Evolutionary conservation across 2,888 invertebrate genomes (phyloP).

Genomic region (Tenthredo livida): DNA sequence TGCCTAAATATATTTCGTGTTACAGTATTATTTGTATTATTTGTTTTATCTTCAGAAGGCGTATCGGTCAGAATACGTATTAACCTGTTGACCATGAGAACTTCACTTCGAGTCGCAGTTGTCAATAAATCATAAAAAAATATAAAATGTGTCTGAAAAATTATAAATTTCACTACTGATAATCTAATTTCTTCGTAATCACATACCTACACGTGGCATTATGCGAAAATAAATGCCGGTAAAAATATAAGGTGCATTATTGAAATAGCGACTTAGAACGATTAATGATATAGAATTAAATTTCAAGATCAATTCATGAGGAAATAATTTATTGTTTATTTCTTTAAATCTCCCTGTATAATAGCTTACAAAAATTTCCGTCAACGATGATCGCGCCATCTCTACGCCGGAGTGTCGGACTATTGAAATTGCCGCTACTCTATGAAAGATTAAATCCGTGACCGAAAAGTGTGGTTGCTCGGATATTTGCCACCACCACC

Average conservation of each 20-base stretch:
- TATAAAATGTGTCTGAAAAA: slow-evolving; percentile 1
- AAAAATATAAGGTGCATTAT: neutral
- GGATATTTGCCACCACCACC: slow-evolving; percentile 41
- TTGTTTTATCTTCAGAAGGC: neutral
- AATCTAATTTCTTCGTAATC: neutral
- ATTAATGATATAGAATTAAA: neutral
- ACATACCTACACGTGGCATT: neutral
- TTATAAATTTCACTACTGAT: neutral
- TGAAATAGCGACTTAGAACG: neutral
- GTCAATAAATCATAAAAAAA: neutral
- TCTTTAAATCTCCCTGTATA: neutral
- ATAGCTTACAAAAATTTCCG: neutral
- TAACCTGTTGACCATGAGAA: neutral
- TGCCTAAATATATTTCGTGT: neutral
- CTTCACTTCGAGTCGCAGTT: neutral
- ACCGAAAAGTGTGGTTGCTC: slow-evolving; percentile 20
- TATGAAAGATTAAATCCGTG: slow-evolving; percentile 2
- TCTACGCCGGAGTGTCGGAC: neutral
- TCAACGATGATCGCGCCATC: neutral
- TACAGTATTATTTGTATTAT: neutral
- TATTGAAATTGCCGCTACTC: neutral
- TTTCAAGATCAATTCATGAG: neutral
- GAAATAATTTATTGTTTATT: neutral
- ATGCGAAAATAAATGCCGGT: neutral
- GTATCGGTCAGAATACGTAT: neutral